phyloP scores from a whole-genome alignment of 2,113 vertebrate genomes.

The Labeo catla region DNA sequence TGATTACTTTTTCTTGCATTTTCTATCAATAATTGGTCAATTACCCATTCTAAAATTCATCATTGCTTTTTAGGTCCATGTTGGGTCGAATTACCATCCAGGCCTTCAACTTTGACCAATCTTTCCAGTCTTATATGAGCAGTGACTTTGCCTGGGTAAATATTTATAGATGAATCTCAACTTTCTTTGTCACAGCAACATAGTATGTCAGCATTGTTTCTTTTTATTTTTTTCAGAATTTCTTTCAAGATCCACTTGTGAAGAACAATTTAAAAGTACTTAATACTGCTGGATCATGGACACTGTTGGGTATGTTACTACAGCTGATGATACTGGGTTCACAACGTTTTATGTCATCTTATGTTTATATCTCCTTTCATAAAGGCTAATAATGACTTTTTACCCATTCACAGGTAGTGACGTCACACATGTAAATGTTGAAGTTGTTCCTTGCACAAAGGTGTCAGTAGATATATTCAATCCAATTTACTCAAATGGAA shows the following conservation, averaged over 20 bases:
- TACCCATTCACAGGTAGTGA: conserved; percentile 63
- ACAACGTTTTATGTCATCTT: not conserved
- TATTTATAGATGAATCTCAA: not conserved
- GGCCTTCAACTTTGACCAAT: conserved; percentile 75
- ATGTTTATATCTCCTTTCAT: not conserved
- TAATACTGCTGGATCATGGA: conserved; percentile 56
- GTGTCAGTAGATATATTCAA: conserved; percentile 77
- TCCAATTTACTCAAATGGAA: conserved; percentile 71
- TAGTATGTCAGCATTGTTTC: not conserved
- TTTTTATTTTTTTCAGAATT: conserved; percentile 63
- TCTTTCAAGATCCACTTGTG: conserved; percentile 75
- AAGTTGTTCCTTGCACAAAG: conserved; percentile 72
- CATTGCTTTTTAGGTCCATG: conserved; percentile 72
- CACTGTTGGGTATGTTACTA: conserved; percentile 67
- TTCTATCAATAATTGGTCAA: not conserved
- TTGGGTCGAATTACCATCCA: conserved; percentile 73
- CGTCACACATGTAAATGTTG: conserved; percentile 67
- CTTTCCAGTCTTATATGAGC: conserved; percentile 68
- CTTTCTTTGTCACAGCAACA: not conserved
- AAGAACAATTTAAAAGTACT: conserved; percentile 65
- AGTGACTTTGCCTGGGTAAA: conserved; percentile 72
- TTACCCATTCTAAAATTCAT: not conserved
- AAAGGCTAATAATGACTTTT: conserved; percentile 5
- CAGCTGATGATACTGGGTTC: not conserved
- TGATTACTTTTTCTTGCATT: not conserved